Conservation (phyloP, 2,888 invertebrate species). For the Volucella bombylans region DNA sequence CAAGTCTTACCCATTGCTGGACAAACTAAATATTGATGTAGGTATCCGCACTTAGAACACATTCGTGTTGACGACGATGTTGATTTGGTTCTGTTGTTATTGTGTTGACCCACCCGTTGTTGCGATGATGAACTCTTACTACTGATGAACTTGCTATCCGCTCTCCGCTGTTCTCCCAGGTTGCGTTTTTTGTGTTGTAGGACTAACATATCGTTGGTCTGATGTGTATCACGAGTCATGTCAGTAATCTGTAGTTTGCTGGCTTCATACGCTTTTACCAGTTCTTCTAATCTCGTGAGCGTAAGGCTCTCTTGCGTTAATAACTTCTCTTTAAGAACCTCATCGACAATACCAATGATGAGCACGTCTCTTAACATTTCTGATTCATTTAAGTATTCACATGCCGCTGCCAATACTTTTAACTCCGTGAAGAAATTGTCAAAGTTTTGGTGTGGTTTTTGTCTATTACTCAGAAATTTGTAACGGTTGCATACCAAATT, state of each 20-base stretch:
- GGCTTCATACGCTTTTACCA: conserved; percentile 25
- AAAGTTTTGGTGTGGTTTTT: conserved; percentile 17
- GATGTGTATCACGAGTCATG: conserved; percentile 17
- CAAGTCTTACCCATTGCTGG: conserved; percentile 7
- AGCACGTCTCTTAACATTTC: conserved; percentile 19
- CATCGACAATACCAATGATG: conserved; percentile 14
- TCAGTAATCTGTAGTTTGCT: conserved; percentile 12
- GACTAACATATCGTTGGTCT: not conserved
- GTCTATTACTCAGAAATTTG: conserved; percentile 4
- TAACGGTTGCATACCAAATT: conserved; percentile 16
- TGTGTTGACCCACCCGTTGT: not conserved
- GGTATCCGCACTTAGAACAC: conserved; percentile 20
- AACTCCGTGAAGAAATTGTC: not conserved
- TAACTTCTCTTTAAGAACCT: conserved; percentile 26
- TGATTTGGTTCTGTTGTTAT: no score
- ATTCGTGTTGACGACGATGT: not conserved
- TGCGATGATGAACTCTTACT: conserved; percentile 4
- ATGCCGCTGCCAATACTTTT: conserved; percentile 10
- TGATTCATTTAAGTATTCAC: not conserved
- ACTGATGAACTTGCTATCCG: conserved; percentile 2
- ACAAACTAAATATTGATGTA: not conserved
- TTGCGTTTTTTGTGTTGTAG: not conserved
- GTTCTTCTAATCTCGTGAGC: conserved; percentile 14
- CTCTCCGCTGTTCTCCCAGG: not conserved
- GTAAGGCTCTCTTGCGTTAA: conserved; percentile 16